These are phyloP conservation scores for Trogon surrucura DNA, from an alignment of 2,113 vertebrate species.

Conservation along the genomic window DNA sequence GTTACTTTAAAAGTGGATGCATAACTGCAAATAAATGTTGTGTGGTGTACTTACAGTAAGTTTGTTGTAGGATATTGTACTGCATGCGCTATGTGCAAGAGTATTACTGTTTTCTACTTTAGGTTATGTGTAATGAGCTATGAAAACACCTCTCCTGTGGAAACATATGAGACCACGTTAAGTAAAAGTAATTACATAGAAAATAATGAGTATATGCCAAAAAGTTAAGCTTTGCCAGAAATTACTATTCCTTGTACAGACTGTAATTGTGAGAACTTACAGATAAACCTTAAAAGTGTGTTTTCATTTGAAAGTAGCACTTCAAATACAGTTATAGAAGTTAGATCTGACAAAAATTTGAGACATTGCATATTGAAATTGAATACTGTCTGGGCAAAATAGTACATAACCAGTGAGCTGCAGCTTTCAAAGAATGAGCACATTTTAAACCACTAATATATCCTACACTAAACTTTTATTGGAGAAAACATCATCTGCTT, in stretches of 20 bases:
- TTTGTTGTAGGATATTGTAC: constrained; percentile 94
- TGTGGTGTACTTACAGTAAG: constrained; percentile 88
- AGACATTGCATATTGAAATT: neutral
- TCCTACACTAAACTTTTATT: constrained; percentile 93
- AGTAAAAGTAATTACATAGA: neutral
- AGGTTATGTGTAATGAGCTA: neutral
- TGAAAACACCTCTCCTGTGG: neutral
- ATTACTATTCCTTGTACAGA: neutral
- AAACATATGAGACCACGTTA: neutral
- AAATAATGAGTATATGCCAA: neutral
- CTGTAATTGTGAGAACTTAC: neutral
- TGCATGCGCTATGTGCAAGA: constrained; percentile 1
- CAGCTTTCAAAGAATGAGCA: neutral
- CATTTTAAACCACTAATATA: constrained; percentile 71
- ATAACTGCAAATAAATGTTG: constrained; percentile 90
- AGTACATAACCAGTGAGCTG: neutral
- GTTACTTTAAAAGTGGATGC: constrained; percentile 76
- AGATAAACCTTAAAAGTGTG: neutral
- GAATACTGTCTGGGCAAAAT: neutral
- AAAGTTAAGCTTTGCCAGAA: neutral
- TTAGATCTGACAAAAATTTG: neutral
- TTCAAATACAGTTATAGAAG: neutral
- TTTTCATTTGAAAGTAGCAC: neutral
- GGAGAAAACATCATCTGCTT: constrained; percentile 95
- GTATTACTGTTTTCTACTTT: constrained; percentile 26